Percentiles rank a stretch among this genome's conserved stretches.
phyloP scores from a whole-genome alignment of 2,888 invertebrate genomes.

The Andrena minutula region DNA sequence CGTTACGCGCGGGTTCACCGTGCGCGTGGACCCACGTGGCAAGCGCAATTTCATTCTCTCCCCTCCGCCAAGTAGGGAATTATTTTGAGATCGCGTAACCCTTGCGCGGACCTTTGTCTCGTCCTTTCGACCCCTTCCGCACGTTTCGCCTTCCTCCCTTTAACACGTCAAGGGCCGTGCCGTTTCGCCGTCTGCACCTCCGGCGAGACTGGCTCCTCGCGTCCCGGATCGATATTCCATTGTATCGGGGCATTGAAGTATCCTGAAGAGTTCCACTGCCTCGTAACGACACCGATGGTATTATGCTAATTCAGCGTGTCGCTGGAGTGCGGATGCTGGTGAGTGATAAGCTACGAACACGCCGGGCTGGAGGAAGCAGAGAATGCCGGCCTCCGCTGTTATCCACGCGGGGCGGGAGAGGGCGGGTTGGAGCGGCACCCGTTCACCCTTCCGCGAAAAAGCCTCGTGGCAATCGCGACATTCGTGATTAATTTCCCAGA shows the following conservation, averaged over 20 bases:
- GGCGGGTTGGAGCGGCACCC: constrained; percentile 4
- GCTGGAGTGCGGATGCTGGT: constrained; percentile 56
- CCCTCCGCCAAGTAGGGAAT: constrained; percentile 24
- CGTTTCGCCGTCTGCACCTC: constrained; percentile 55
- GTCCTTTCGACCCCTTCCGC: not conserved
- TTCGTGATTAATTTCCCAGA: constrained; percentile 59
- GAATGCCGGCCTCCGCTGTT: constrained; percentile 2
- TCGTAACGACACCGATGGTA: constrained; percentile 64
- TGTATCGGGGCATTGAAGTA: constrained; percentile 72
- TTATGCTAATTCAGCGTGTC: constrained; percentile 78
- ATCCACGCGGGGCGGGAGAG: not conserved
- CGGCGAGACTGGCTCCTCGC: constrained; percentile 53
- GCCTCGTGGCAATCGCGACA: constrained; percentile 37
- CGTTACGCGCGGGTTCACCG: no score
- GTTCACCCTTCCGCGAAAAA: constrained; percentile 5
- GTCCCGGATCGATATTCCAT: constrained; percentile 76
- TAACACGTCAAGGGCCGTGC: constrained; percentile 50
- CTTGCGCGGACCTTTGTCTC: constrained; percentile 36
- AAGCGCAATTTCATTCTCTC: constrained; percentile 25
- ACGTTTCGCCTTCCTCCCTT: constrained; percentile 40
- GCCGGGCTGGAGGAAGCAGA: constrained; percentile 10
- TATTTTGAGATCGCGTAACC: constrained; percentile 48
- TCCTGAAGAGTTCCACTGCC: constrained; percentile 65
- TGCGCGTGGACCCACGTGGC: not conserved
- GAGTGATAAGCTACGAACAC: constrained; percentile 64